A percentile compares a stretch with the other conserved stretches of the same genome.
These are phyloP conservation scores for Leistus spinibarbis DNA, from an alignment of 2,888 invertebrate species.

Conservation along the genomic window DNA sequence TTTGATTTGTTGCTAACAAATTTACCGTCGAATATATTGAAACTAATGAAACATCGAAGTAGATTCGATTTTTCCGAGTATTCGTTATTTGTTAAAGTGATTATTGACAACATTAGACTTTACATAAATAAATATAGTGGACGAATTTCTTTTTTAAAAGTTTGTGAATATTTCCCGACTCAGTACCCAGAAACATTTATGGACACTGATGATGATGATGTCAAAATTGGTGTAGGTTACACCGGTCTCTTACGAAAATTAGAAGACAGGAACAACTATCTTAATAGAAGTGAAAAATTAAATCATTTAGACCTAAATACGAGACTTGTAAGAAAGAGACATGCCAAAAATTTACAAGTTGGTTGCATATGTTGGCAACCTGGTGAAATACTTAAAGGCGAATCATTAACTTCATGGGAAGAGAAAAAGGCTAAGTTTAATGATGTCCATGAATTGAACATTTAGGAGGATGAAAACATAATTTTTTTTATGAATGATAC, in stretches of 20 bases:
- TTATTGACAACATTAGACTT: background rate
- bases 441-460: no score
- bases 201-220: background rate
- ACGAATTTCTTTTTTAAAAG: background rate
- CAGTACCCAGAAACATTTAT: background rate
- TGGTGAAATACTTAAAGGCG: no score
- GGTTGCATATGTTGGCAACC: no score
- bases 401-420: no score
- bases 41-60: background rate
- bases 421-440: no score
- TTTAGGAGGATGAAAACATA: no score
- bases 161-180: background rate
- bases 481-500: no score
- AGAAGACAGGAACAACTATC: constrained; percentile 4
- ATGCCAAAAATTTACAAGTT: no score
- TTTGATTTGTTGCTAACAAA: background rate
- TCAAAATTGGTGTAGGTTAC: background rate
- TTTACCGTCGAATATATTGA: background rate
- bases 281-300: background rate
- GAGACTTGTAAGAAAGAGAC: no score
- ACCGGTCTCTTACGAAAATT: background rate
- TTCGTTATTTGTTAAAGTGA: background rate
- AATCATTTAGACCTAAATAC: background rate
- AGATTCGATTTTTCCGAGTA: background rate
- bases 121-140: background rate